Evolutionary conservation across 2,888 invertebrate species (phyloP).

Genomic region (Anticlea derivata): DNA sequence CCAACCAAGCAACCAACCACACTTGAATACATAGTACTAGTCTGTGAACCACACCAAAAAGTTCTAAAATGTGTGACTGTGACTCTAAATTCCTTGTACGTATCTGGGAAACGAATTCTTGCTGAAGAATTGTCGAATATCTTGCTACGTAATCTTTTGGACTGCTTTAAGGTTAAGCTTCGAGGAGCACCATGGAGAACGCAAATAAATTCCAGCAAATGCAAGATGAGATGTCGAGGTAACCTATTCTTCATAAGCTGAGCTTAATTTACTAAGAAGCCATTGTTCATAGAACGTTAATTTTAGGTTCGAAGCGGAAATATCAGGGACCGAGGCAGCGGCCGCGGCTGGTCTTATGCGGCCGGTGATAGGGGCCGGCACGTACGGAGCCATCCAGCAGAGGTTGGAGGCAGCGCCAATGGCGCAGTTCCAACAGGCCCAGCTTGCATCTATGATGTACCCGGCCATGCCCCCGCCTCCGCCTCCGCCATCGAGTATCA

Average conservation of each 20-base stretch:
- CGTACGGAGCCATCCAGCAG: slow-evolving; percentile 88
- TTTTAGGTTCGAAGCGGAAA: slow-evolving; percentile 93
- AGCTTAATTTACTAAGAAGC: no score
- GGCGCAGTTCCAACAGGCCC: slow-evolving; percentile 46
- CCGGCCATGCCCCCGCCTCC: slow-evolving; percentile 84
- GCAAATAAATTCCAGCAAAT: slow-evolving; percentile 88
- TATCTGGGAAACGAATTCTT: slow-evolving; percentile 55
- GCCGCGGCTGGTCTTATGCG: slow-evolving; percentile 77
- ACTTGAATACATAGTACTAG: no score
- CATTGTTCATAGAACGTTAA: neutral
- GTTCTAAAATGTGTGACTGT: slow-evolving; percentile 45
- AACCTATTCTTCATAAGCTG: slow-evolving; percentile 39
- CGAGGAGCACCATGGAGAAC: slow-evolving; percentile 70
- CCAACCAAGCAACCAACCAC: no score
- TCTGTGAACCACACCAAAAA: no score
- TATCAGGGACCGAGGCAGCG: slow-evolving; percentile 85
- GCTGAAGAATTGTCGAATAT: slow-evolving; percentile 30
- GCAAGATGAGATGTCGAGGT: slow-evolving; percentile 97
- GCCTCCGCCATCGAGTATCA: slow-evolving; percentile 85
- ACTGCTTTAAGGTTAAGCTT: slow-evolving; percentile 74
- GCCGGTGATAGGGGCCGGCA: slow-evolving; percentile 88
- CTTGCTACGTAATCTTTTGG: slow-evolving; percentile 76
- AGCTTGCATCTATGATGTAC: slow-evolving; percentile 71
- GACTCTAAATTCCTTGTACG: no score
- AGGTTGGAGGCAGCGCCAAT: slow-evolving; percentile 83